Evolutionary conservation across 2,113 vertebrate genomes (phyloP).

Genomic region (Anser brachyrhynchus): DNA sequence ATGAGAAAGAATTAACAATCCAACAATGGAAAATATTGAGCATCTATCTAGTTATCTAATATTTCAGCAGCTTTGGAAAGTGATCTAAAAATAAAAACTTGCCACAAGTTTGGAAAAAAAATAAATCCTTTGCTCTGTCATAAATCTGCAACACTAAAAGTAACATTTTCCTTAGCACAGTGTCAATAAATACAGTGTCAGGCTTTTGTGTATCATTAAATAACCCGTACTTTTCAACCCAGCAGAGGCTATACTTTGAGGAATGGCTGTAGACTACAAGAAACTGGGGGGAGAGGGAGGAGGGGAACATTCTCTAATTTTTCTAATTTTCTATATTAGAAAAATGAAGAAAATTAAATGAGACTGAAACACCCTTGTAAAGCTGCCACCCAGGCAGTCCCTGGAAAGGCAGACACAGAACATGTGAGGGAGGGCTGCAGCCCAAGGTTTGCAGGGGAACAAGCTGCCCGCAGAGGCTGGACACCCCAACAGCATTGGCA

Average conservation of each 20-base stretch:
- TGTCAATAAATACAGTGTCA: not conserved
- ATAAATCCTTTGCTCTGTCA: not conserved
- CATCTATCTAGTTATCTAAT: not conserved
- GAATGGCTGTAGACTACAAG: not conserved
- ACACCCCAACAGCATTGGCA: not conserved
- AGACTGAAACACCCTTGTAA: not conserved
- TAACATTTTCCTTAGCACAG: not conserved
- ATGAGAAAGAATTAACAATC: not conserved
- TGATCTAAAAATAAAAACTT: slow-evolving; percentile 8
- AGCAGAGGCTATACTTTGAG: not conserved
- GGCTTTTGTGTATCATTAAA: not conserved
- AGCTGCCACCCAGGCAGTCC: not conserved
- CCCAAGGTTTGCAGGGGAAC: not conserved
- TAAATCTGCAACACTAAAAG: not conserved
- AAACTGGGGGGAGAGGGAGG: not conserved
- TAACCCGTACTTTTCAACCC: not conserved
- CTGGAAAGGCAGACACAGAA: not conserved
- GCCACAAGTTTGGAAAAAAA: not conserved
- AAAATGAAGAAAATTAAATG: not conserved
- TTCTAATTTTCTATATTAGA: not conserved
- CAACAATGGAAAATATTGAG: not conserved
- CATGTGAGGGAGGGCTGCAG: not conserved
- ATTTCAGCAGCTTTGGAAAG: not conserved
- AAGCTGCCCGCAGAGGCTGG: not conserved
- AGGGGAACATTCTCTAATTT: not conserved